Conservation (phyloP, 2,888 invertebrate species). For the Macropis europaea region DNA sequence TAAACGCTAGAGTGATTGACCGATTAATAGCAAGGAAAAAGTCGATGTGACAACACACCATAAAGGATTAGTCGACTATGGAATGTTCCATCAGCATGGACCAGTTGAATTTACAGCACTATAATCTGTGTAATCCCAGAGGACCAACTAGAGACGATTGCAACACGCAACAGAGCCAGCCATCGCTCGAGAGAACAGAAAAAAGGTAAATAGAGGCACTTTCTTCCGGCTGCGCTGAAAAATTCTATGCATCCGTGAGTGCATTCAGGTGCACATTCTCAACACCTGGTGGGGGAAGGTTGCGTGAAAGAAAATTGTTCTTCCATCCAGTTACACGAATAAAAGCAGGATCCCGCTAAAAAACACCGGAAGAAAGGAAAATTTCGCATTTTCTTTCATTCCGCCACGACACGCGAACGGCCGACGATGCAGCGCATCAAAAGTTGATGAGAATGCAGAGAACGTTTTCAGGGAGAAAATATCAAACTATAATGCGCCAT, state of each 20-base stretch:
- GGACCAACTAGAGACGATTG: background rate
- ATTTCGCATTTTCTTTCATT: constrained; percentile 22
- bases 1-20: too few relatives aligned
- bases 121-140: constrained; percentile 12
- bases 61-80: too few relatives aligned
- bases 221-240: constrained; percentile 38
- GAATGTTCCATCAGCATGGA: too few relatives aligned
- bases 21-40: too few relatives aligned
- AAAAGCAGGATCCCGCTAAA: constrained; percentile 27
- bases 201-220: constrained; percentile 28
- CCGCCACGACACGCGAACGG: background rate
- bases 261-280: constrained; percentile 16
- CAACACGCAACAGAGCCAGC: constrained; percentile 4
- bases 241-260: constrained; percentile 56
- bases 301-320: constrained; percentile 27
- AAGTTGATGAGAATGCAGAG: constrained; percentile 14
- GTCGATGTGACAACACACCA: too few relatives aligned
- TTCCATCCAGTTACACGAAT: constrained; percentile 1
- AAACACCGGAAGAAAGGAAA: constrained; percentile 16
- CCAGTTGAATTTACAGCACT: background rate
- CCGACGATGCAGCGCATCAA: background rate
- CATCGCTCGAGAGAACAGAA: constrained; percentile 7
- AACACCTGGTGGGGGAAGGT: too few relatives aligned
- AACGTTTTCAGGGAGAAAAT: background rate
- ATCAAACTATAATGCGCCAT: constrained; percentile 3